Evolutionary conservation across 1,140 invertebrate genomes (phyloP), one percentile per base, ranked within the genome.

Genomic region (Artemia franciscana): DNA sequence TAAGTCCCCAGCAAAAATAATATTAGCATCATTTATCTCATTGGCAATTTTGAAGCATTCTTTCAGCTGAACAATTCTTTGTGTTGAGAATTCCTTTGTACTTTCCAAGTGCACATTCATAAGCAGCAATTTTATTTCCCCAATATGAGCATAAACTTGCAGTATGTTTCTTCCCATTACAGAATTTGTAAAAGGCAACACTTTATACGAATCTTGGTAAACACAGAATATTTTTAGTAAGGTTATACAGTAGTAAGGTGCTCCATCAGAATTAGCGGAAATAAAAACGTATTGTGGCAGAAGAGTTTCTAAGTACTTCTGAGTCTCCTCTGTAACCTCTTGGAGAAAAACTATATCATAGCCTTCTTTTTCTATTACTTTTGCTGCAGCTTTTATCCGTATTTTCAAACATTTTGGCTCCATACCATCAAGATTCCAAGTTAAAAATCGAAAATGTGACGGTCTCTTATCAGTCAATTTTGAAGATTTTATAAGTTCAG

Each of bases 371-470:
- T 74, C 69, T 28, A 83, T 74, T 4, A 75, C 71, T 58, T 77
- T 72, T 61, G 75, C 72, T 12, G 79, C 77, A 60, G 73, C 74
- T 65, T 75, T 74, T 4, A 77, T 78, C 62, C 81, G 67, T 25
- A 73, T 73, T 39, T 74, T 71, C 5, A 80, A 59, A 68, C 78
- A 78, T 18, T 73, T 71, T 18, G 71, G 69, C 67, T 81, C 78
- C 2, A 82, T 67, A 3, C 81, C 81, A 74, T 83, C 81, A 64
- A 83, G 72, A 68, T 83, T 83, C 80, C 80, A 83, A 4, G 77
- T 72, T 4, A 79, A 69, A 18, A 79, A 65, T 26, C 68, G 70
- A 30, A 78, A 70, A 39, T 68, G 68, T 39, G 66, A 68, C 15
- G 73, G 73, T 18, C 72, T 69, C 64, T 65, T 68, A 24, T 62